These are phyloP conservation scores for Campoplex capitator DNA, from an alignment of 2,888 invertebrate species.

Conservation along the genomic window DNA sequence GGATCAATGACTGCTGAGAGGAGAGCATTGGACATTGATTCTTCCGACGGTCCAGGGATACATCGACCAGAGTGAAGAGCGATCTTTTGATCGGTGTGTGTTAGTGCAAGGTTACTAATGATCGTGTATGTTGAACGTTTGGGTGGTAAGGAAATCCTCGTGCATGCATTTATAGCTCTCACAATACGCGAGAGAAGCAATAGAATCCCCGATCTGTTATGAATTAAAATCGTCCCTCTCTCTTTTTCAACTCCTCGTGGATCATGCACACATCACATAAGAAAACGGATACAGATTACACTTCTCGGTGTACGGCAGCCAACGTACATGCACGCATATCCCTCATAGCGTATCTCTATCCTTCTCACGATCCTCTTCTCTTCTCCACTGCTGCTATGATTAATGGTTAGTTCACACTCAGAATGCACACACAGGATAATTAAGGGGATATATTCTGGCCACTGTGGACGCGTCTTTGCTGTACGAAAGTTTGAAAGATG, in stretches of 20 bases:
- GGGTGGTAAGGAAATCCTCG: conserved; percentile 70
- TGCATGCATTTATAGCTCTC: conserved; percentile 46
- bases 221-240: conserved; percentile 83
- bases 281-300: conserved; percentile 67
- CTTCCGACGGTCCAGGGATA: conserved; percentile 66
- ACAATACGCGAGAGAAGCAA: conserved; percentile 84
- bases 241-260: conserved; percentile 66
- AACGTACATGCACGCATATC: conserved; percentile 42
- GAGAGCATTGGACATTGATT: conserved; percentile 59
- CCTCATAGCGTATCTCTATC: conserved; percentile 57
- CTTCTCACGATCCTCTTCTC: conserved; percentile 77
- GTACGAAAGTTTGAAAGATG: conserved; percentile 80
- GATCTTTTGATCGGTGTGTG: conserved; percentile 78
- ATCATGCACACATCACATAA: conserved; percentile 15
- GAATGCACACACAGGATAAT: conserved; percentile 85
- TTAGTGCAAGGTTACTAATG: conserved; percentile 84
- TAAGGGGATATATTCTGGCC: conserved; percentile 84
- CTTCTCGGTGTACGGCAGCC: conserved; percentile 16
- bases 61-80: conserved; percentile 84
- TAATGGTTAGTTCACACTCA: conserved; percentile 85
- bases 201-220: conserved; percentile 75
- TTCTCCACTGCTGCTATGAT: conserved; percentile 80
- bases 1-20: conserved; percentile 65
- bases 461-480: conserved; percentile 79
- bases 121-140: conserved; percentile 76